Evolutionary conservation across 2,888 invertebrate species (phyloP).

Genomic region (Caradrina kadenii): DNA sequence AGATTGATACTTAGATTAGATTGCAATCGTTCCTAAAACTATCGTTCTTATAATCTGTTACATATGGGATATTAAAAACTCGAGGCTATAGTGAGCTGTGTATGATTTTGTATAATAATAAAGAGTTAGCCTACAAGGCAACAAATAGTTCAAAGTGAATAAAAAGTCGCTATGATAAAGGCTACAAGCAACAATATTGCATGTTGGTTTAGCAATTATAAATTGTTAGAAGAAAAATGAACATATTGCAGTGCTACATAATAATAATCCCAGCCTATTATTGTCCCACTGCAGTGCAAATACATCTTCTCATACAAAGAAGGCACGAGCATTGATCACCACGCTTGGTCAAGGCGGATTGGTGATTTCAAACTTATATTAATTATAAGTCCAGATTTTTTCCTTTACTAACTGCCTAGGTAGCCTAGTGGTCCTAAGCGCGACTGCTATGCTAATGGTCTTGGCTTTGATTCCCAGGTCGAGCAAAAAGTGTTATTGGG

Average conservation of each 20-base stretch:
- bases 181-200: conserved; percentile 9
- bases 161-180: conserved; percentile 11
- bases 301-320: no score
- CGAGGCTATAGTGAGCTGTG: background rate
- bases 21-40: background rate
- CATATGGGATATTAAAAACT: background rate
- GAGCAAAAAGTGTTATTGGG: no score
- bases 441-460: no score
- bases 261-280: background rate
- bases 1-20: no score
- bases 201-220: conserved; percentile 29
- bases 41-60: background rate
- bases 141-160: background rate
- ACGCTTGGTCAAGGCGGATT: no score
- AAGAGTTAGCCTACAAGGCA: background rate
- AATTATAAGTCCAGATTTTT: no score
- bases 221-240: conserved; percentile 11
- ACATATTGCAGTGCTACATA: background rate
- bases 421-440: no score
- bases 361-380: no score
- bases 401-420: no score
- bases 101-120: background rate
- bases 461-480: no score
- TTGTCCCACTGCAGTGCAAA: no score
- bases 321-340: no score